Evolutionary conservation across 2,888 invertebrate species (phyloP).

Genomic region (Xiphydria camelus): DNA sequence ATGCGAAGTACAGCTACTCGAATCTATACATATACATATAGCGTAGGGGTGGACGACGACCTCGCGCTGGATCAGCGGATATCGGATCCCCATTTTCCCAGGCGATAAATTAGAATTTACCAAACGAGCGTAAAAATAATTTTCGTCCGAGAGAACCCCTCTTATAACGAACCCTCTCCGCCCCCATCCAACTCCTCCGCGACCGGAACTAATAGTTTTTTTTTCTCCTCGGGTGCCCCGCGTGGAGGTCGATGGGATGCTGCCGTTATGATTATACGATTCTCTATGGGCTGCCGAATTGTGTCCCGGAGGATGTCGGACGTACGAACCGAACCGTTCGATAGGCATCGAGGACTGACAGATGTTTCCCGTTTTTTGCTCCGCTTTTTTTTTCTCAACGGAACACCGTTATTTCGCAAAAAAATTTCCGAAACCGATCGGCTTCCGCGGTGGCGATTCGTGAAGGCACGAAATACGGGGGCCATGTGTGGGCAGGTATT

Average conservation of each 20-base stretch:
- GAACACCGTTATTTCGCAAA: constrained; percentile 55
- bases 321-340: constrained; percentile 42
- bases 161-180: constrained; percentile 19
- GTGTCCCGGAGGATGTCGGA: constrained; percentile 7
- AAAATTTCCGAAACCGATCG: constrained; percentile 50
- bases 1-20: too few relatives aligned
- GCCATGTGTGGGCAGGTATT: too few relatives aligned
- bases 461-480: too few relatives aligned
- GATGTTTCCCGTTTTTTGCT: constrained; percentile 53
- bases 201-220: constrained; percentile 52
- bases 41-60: too few relatives aligned
- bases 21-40: too few relatives aligned
- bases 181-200: constrained; percentile 29
- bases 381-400: constrained; percentile 27
- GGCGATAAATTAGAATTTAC: constrained; percentile 49
- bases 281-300: constrained; percentile 29
- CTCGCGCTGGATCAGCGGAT: constrained; percentile 43
- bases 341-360: constrained; percentile 54
- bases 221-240: constrained; percentile 35
- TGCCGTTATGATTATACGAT: constrained; percentile 37
- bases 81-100: constrained; percentile 39
- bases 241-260: constrained; percentile 36
- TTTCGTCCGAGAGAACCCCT: constrained; percentile 18
- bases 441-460: constrained; percentile 32
- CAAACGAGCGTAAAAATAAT: constrained; percentile 40